A percentile compares a stretch with the other conserved stretches of the same genome.
Conservation (phyloP, 1,140 invertebrate genomes). For the Notospermus geniculatus region DNA sequence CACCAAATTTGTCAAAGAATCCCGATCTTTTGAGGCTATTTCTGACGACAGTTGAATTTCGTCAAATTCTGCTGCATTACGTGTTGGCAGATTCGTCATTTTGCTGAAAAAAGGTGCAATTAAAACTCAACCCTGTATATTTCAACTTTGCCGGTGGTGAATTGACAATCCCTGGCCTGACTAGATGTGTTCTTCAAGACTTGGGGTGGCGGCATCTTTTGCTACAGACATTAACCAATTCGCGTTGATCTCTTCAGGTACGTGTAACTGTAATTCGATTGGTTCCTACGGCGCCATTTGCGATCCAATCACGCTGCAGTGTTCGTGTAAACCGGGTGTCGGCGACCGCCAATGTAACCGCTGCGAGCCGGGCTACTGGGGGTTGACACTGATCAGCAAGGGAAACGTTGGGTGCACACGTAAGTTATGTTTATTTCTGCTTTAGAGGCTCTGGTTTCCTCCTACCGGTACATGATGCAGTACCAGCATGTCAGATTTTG, state of each 20-base stretch:
- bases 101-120: neutral
- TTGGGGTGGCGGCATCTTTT: no score
- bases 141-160: no score
- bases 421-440: no score
- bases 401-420: slow-evolving; percentile 83
- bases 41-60: no score
- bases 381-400: slow-evolving; percentile 75
- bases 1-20: no score
- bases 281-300: slow-evolving; percentile 68
- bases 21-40: no score
- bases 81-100: no score
- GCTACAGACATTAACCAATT: slow-evolving; percentile 14
- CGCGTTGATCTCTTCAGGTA: slow-evolving; percentile 33
- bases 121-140: no score
- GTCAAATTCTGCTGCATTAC: no score
- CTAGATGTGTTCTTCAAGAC: no score
- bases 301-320: slow-evolving; percentile 76
- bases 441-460: neutral
- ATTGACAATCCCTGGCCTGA: no score
- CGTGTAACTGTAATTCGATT: slow-evolving; percentile 56
- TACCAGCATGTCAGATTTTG: neutral
- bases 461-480: neutral
- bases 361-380: slow-evolving; percentile 72
- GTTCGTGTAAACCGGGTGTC: slow-evolving; percentile 80
- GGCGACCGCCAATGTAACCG: slow-evolving; percentile 84